Conservation (phyloP, 2,888 invertebrate species). For the Aporophyla lueneburgensis region DNA sequence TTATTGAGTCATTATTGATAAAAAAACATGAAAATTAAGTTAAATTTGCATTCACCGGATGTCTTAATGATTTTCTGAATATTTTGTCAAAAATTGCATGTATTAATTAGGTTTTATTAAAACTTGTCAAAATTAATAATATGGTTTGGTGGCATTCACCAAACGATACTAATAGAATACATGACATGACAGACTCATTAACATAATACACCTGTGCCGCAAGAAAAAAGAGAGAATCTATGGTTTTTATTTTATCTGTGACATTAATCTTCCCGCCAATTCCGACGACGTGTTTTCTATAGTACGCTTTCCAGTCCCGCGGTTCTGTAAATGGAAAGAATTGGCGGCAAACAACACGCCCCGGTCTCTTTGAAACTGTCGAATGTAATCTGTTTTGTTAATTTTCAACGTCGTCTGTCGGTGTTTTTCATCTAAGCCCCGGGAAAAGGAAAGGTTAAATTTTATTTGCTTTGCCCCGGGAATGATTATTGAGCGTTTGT, state of each 20-base stretch:
- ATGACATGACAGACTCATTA: slow-evolving; percentile 36
- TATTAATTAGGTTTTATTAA: slow-evolving; percentile 14
- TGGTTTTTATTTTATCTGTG: slow-evolving; percentile 63
- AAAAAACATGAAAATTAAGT: slow-evolving; percentile 6
- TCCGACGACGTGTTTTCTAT: slow-evolving; percentile 66
- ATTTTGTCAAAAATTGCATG: slow-evolving; percentile 8
- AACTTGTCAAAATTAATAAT: slow-evolving; percentile 16
- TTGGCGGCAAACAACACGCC: slow-evolving; percentile 82
- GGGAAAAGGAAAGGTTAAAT: slow-evolving; percentile 75
- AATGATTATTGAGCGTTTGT: slow-evolving; percentile 77
- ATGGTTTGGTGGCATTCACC: background rate
- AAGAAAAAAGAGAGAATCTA: slow-evolving; percentile 39
- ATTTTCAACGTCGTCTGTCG: slow-evolving; percentile 84
- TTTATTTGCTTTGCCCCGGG: slow-evolving; percentile 71
- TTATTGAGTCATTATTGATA: slow-evolving; percentile 36
- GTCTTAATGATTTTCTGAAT: slow-evolving; percentile 12
- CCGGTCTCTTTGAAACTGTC: slow-evolving; percentile 81
- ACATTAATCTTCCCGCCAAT: slow-evolving; percentile 65
- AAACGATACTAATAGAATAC: slow-evolving; percentile 31
- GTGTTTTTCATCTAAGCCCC: slow-evolving; percentile 79
- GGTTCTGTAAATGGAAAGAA: slow-evolving; percentile 85
- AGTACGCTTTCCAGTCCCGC: slow-evolving; percentile 70
- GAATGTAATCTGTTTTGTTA: slow-evolving; percentile 90
- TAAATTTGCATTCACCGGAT: slow-evolving; percentile 28
- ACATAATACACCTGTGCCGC: slow-evolving; percentile 22